Evolutionary conservation across 2,888 invertebrate species (phyloP).

Genomic region (Cantharis nigra): DNA sequence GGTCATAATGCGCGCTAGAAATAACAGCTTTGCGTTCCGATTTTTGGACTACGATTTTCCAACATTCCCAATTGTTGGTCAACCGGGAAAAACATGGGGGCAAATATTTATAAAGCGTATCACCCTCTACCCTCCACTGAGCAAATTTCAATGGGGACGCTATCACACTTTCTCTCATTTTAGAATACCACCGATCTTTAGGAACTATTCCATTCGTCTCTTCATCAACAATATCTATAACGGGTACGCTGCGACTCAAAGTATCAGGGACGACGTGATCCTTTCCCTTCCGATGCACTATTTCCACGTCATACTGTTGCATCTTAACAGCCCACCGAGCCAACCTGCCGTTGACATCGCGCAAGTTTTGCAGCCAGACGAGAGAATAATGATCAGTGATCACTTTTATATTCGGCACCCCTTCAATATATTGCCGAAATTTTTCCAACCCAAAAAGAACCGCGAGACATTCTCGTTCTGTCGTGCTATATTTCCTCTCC

Average conservation of each 20-base stretch:
- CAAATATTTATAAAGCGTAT: no score
- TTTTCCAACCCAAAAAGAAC: conserved; percentile 25
- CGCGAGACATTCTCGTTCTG: conserved; percentile 26
- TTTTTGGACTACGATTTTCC: no score
- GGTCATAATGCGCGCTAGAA: no score
- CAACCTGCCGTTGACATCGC: conserved; percentile 6
- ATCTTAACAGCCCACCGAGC: not conserved
- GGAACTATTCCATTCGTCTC: not conserved
- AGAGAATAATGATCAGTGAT: conserved; percentile 7
- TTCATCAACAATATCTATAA: not conserved
- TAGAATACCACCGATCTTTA: not conserved
- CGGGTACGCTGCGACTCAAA: not conserved
- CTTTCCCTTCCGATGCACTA: not conserved
- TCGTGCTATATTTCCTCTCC: conserved; percentile 19
- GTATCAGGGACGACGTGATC: not conserved
- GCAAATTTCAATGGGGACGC: no score
- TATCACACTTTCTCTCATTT: no score
- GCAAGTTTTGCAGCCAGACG: conserved; percentile 10
- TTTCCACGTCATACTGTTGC: not conserved
- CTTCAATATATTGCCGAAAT: conserved; percentile 16
- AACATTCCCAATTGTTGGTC: no score
- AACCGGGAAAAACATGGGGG: no score
- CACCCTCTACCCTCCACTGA: no score
- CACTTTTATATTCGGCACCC: conserved; percentile 5
- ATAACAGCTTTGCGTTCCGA: no score